Evolutionary conservation across 1,140 invertebrate genomes (phyloP).

Genomic region (Atta texana): DNA sequence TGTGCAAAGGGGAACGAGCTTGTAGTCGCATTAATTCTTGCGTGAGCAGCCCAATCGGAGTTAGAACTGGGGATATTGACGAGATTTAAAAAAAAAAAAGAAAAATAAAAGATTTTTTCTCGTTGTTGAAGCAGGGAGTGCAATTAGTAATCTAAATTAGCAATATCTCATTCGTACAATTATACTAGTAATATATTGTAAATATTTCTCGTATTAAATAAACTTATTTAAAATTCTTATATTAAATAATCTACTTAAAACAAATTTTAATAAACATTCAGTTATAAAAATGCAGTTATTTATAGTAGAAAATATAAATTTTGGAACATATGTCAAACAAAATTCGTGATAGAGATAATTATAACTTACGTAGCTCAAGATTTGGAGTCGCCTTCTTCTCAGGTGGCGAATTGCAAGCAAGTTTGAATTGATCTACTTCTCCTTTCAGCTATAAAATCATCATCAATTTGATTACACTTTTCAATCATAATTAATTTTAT

Average conservation of each 20-base stretch:
- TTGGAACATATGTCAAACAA: background rate
- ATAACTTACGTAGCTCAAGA: conserved; percentile 73
- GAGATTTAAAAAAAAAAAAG: conserved; percentile 4
- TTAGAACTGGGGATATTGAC: conserved; percentile 52
- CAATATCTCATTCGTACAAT: conserved; percentile 8
- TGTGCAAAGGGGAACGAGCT: conserved; percentile 59
- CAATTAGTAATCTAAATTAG: conserved; percentile 48
- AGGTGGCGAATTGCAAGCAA: conserved; percentile 63
- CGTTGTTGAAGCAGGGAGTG: conserved; percentile 29
- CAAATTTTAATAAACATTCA: background rate
- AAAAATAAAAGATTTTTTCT: conserved; percentile 1
- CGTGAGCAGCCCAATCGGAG: conserved; percentile 32
- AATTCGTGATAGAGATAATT: conserved; percentile 25
- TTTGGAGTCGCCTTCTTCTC: conserved; percentile 58
- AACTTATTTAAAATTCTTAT: conserved; percentile 2
- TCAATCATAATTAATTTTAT: conserved; percentile 8
- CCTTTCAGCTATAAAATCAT: conserved; percentile 76
- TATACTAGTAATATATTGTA: background rate
- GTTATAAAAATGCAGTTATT: conserved; percentile 4
- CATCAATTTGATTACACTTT: background rate
- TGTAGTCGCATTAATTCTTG: conserved; percentile 46
- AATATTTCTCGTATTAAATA: conserved; percentile 15
- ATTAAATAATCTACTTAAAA: conserved; percentile 1
- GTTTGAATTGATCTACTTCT: conserved; percentile 79
- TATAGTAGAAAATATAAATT: conserved; percentile 10